Percentiles rank a stretch among this genome's conserved stretches.
These are phyloP conservation scores for Coreius guichenoti DNA, from an alignment of 2,797 vertebrate genomes.

Conservation along the genomic window DNA sequence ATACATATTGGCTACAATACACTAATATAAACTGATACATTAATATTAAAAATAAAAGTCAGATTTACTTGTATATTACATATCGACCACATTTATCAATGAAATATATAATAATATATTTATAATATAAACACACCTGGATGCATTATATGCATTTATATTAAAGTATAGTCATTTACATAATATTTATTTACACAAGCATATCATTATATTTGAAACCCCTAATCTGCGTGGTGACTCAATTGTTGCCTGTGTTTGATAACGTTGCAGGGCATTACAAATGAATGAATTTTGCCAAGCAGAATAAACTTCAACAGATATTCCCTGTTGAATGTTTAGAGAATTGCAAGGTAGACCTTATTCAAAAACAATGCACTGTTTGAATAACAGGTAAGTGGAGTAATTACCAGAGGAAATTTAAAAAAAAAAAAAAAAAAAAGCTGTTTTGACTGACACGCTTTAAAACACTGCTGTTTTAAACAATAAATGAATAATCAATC, in stretches of 20 bases:
- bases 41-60: too few relatives aligned
- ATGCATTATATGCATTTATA: background rate
- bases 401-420: background rate
- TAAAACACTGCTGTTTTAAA: constrained; percentile 1
- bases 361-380: background rate
- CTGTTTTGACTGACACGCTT: constrained; percentile 1
- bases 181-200: background rate
- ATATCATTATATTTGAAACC: background rate
- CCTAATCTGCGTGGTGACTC: background rate
- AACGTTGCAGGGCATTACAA: background rate
- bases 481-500: background rate
- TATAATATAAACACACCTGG: background rate
- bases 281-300: background rate
- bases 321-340: background rate
- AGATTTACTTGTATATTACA: too few relatives aligned
- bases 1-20: background rate
- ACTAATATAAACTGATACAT: background rate
- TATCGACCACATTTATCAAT: too few relatives aligned
- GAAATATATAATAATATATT: background rate
- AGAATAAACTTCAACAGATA: background rate
- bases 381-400: constrained; percentile 15
- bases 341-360: background rate
- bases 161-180: background rate
- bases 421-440: background rate
- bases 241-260: background rate